Base-by-base conservation (phyloP, 2,797 vertebrate species). In the Siniperca undulata region DNA sequence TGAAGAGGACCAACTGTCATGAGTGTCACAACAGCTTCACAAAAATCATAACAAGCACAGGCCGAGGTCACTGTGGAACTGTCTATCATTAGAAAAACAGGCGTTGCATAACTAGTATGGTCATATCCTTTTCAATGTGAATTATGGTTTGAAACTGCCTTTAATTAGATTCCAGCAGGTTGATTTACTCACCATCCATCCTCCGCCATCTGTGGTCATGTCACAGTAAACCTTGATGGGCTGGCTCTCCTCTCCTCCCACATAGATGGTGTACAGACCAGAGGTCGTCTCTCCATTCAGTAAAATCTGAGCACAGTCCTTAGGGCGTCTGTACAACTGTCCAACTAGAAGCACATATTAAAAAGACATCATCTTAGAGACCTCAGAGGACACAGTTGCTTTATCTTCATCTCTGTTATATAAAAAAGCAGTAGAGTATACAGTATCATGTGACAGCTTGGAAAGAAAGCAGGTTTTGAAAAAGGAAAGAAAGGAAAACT, bases 131-230 rank as follows among this genome's bases (percentile, higher is more conserved):
- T 46, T 68, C 24, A 5, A 22, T 9, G 30, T 76, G 64, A 62
- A 7, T 69, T 61, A 71, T 10, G 30, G 2, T 53, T 40, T 50
- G 8, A 77, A 81, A 46, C 2, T 0, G 22, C n/a, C 19, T 74
- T 77, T 68, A 38, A 80, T 22, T 58, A 22, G 60, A 17, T 42
- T 82, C 50, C 75, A 74, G 69, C 19, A 24, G 73, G 60, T 67
- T 40, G 44, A 70, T 64, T 52, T 50, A 94, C 97, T 97, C 92
- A 99, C 98, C 72, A 96, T 94, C 98, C 98, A 99, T 83, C 98
- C 98, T 0, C 98, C 98, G 0, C 97, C 97, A 0, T 99, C 97
- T 27, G 97, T 96, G 60, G 65, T 93, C 98, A 99, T 99, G 95
- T 99, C 98, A 1, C 98, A 99, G 95, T 96, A 99, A 42, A 97